Percentiles rank a stretch among this genome's conserved stretches.
Evolutionary conservation across 2,888 invertebrate genomes (phyloP).

Genomic region (Aspidiotus destructor): DNA sequence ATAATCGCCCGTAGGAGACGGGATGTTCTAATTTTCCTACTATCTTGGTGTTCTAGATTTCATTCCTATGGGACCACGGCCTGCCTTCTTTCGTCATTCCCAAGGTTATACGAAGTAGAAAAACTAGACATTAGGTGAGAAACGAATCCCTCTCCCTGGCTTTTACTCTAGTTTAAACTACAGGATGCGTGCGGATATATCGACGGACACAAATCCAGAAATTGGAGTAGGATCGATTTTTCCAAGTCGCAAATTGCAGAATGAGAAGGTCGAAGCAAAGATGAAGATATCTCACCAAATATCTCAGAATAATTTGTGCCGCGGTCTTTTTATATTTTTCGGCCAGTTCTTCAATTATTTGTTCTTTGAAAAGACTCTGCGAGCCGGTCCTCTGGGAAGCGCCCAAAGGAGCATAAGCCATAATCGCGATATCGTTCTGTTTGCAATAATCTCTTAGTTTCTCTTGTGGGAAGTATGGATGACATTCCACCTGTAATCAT

Average conservation of each 20-base stretch:
- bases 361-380: slow-evolving; percentile 61
- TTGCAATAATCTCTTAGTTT: slow-evolving; percentile 60
- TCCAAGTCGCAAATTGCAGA: neutral
- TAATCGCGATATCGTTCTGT: slow-evolving; percentile 49
- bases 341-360: slow-evolving; percentile 53
- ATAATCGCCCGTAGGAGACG: too few species aligned
- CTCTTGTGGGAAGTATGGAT: slow-evolving; percentile 65
- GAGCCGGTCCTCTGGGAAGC: slow-evolving; percentile 77
- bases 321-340: slow-evolving; percentile 55
- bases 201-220: neutral
- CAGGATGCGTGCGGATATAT: too few species aligned
- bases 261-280: neutral
- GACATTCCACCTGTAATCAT: slow-evolving; percentile 61
- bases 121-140: too few species aligned
- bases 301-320: slow-evolving; percentile 61
- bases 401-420: slow-evolving; percentile 53
- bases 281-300: slow-evolving; percentile 43
- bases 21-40: too few species aligned
- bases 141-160: too few species aligned
- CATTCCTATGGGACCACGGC: too few species aligned
- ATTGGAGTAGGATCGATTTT: neutral
- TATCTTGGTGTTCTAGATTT: too few species aligned
- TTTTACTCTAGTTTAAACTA: too few species aligned
- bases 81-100: too few species aligned
- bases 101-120: too few species aligned